Evolutionary conservation across 2,888 invertebrate genomes (phyloP).

Genomic region (Rotaria magnacalcarata): DNA sequence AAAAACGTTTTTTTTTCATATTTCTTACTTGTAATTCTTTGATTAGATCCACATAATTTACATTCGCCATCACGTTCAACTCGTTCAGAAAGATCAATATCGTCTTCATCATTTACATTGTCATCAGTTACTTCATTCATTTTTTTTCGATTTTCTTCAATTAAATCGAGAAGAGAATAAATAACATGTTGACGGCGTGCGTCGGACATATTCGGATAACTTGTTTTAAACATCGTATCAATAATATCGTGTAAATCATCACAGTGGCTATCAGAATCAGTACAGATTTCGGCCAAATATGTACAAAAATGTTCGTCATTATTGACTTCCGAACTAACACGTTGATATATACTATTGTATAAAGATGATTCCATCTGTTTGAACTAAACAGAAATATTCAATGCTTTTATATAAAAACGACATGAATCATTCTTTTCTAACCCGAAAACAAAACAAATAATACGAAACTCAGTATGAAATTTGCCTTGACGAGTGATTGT

Average conservation of each 20-base stretch:
- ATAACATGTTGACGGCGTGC: neutral
- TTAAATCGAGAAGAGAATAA: neutral
- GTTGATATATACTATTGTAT: neutral
- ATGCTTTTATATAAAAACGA: neutral
- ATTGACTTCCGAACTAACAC: neutral
- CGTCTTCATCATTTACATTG: neutral
- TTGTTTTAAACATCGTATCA: constrained; percentile 6
- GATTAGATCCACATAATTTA: constrained; percentile 1
- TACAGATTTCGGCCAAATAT: constrained; percentile 11
- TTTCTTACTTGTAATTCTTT: constrained; percentile 12
- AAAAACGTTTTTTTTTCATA: neutral
- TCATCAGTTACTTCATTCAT: neutral
- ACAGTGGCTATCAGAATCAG: constrained; percentile 9
- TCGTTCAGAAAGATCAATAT: neutral
- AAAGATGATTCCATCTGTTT: neutral
- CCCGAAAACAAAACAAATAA: neutral
- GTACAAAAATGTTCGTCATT: neutral
- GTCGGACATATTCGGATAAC: constrained; percentile 15
- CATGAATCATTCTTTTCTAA: too few species aligned
- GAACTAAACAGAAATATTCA: neutral
- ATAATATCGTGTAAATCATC: neutral
- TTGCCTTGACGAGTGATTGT: neutral
- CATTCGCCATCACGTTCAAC: constrained; percentile 29
- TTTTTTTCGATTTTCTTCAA: constrained; percentile 10
- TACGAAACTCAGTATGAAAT: neutral